Percentiles rank a stretch among this genome's conserved stretches.
phyloP scores from a whole-genome alignment of 2,888 invertebrate species.

The Zele albiditarsus region DNA sequence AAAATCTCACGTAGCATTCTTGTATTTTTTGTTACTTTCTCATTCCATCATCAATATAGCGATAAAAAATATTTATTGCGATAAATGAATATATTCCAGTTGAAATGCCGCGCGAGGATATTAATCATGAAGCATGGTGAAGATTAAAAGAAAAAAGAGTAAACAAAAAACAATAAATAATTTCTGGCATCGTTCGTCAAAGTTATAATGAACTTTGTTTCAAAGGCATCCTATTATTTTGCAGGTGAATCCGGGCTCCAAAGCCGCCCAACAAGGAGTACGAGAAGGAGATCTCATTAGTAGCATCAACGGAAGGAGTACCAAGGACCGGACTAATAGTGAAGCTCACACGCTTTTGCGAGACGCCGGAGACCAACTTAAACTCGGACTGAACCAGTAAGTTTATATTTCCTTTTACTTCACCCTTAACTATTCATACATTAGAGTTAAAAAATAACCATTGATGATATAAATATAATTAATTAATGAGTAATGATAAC shows the following conservation, averaged over 20 bases:
- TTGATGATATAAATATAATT: background rate
- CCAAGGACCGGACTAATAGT: slow-evolving; percentile 80
- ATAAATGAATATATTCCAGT: background rate
- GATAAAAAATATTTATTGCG: background rate
- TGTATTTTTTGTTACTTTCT: background rate
- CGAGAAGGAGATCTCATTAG: slow-evolving; percentile 88
- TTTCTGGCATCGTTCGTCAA: background rate
- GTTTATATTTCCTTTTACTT: slow-evolving; percentile 64
- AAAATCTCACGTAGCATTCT: slow-evolving; percentile 29
- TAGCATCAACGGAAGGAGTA: slow-evolving; percentile 83
- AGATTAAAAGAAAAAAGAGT: background rate
- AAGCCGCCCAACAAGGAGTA: slow-evolving; percentile 86
- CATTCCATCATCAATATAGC: background rate
- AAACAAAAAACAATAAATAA: background rate
- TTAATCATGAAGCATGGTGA: background rate
- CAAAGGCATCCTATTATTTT: slow-evolving; percentile 31
- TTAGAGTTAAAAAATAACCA: background rate
- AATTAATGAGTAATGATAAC: background rate
- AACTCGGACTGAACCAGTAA: slow-evolving; percentile 84
- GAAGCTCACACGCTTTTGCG: slow-evolving; percentile 85
- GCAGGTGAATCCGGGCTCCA: slow-evolving; percentile 90
- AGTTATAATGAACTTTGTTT: slow-evolving; percentile 16
- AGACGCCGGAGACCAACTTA: slow-evolving; percentile 80
- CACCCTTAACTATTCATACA: slow-evolving; percentile 13
- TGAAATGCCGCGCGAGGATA: background rate